Base-by-base conservation (phyloP, 1,140 invertebrate genomes). In the Lamellibrachia luymesi region DNA sequence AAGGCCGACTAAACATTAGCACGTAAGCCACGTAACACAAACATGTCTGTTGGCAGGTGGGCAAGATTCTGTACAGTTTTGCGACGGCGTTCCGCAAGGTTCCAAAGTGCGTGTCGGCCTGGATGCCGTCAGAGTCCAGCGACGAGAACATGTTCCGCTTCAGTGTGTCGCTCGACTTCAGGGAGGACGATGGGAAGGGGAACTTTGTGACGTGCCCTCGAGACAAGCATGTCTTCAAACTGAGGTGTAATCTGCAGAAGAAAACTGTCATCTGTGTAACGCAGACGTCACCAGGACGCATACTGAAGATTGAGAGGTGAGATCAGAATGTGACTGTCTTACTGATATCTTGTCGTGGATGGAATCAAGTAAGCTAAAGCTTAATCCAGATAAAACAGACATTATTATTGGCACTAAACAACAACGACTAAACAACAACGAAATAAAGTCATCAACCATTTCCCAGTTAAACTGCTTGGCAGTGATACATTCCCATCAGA, bases 101-200 rank as follows among this genome's bases (percentile, higher is more conserved):
- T 94, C 97, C 98, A 95, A 97, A 94, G 95, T 80, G 64, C 25
- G 97, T 92, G 27, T 52, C 94, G 50, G 92, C 27, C 25, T 17
- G 51, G 90, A 52, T 80, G 91, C 50, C 51, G 80, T 49, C 90
- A 8, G 50, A 90, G 10, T 64, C 38, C 25, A 49, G 90, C 27
- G 90, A 92, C 91, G 92, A 92, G 22, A 92, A 94, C 52, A 52
- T 90, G 94, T 96, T 91, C 95, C 94, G 95, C 49, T 98, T 99
- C 95, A 98, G 98, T 96, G 98, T 98, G 50, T 98, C 97, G 91
- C 97, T 99, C 94, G 99, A 99, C 96, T 98, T 99, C 93, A 98
- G 98, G 96, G 98, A 97, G 94, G 96, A 97, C 92, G 96, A 96
- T 94, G 95, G 95, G 50, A 96, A 98, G 97, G 98, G 98, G 91